Evolutionary conservation across 2,113 vertebrate species (phyloP), one percentile per base, ranked within the genome.

Genomic region (Psittacula cyanocephala): DNA sequence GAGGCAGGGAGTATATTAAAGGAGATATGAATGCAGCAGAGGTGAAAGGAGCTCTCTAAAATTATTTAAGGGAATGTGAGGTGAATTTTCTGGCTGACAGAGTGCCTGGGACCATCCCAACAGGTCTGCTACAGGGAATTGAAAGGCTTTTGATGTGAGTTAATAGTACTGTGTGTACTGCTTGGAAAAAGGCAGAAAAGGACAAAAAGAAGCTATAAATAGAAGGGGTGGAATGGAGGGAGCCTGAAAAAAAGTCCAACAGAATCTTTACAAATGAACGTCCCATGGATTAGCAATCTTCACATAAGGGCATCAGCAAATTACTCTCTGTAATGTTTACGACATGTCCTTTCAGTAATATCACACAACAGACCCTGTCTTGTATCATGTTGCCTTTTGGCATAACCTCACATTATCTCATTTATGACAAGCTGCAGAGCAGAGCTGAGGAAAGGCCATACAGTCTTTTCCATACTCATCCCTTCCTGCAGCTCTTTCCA

Each of bases 341-440:
- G 3, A 35, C 47, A 9, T 91, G 80, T 52, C 92, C 80, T 93
- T 91, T 94, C 49, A n/a, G 10, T 78, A 64, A 35, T 31, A 41
- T 23, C 71, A 29, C 55, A 64, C 55, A 86, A 15, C 39, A 52
- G 22, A 16, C 22, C 31, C 80, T 49, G 6, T 63, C 88, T 84
- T 9, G 15, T 68, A 55, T 95, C 89, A 16, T 3, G 33, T 92
- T 95, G 93, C 88, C 49, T 89, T 92, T 91, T 97, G 96, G 86
- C 95, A 80, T 10, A 14, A 67, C 18, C 57, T 85, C 31, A 13
- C 49, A 35, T 81, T 84, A 92, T 93, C 91, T 89, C 69, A 46
- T 49, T 55, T 52, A 84, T 19, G 57, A 75, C 65, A 78, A 86
- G 76, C 72, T 29, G 44, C 43, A 72, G 52, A 62, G 60, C 72